Evolutionary conservation across 2,113 vertebrate species (phyloP), one percentile per base, ranked within the genome.

Genomic region (Dryoscopus gambensis): DNA sequence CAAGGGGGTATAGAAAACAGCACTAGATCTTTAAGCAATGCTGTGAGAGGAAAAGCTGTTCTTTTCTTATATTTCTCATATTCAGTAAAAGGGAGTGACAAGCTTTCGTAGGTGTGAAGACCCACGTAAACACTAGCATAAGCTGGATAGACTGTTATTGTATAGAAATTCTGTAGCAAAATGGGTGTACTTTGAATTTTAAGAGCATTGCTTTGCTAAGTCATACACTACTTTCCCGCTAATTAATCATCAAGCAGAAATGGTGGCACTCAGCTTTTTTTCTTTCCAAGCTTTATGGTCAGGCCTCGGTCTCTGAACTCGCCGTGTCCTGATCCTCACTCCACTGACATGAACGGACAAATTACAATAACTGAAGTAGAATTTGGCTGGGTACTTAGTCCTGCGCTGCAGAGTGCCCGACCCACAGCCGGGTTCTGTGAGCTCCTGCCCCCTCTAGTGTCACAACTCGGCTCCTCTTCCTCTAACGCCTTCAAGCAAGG

Each of bases 371-470:
- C 1, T 24, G 49, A 19, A 55, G 33, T 6, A 15, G 35, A 18
- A 56, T 40, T 53, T 67, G 79, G 15, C 10, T 31, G 2, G 14
- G 22, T 37, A 4, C n/a, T 49, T 2, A 5, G 22, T 20, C 30
- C 56, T 67, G 39, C 5, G 4, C 60, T 60, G 28, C 47, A 2
- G 13, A 8, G 40, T n/a, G 60, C 47, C 42, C 35, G 15, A 65
- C 42, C 42, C 57, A 10, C 25, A 13, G 46, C 56, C 6, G 8
- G 31, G 31, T 78, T 89, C 74, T 60, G 40, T 27, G 55, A 90
- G 30, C 52, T 90, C 88, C 75, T 86, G 73, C 93, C 90, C 96
- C 92, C 95, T 96, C 96, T 96, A 96, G 92, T 90, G 95, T 82
- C 88, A 69, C 63, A 62, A 55, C 56, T 88, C 31, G 1, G 21